Evolutionary conservation across 2,888 invertebrate genomes (phyloP).

Genomic region (Dolichopus griseipennis): DNA sequence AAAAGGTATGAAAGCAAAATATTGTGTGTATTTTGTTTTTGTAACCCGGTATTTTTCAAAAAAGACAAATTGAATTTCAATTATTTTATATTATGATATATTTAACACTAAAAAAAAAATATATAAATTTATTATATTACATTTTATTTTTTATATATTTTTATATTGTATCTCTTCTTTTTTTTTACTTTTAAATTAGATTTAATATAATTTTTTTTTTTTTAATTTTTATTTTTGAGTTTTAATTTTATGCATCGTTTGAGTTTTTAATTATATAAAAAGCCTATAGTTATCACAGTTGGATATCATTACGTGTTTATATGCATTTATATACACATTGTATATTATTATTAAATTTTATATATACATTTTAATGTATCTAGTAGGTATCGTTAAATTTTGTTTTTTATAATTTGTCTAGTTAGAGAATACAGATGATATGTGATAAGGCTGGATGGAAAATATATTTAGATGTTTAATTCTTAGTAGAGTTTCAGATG

Average conservation of each 20-base stretch:
- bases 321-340: background rate
- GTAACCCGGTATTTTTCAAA: background rate
- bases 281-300: conserved; percentile 6
- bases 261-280: background rate
- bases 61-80: conserved; percentile 1
- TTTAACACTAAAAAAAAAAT: background rate
- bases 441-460: too few relatives aligned
- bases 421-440: too few relatives aligned
- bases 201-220: background rate
- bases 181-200: background rate
- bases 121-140: background rate
- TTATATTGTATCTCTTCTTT: background rate
- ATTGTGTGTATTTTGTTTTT: too few relatives aligned
- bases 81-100: background rate
- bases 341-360: too few relatives aligned
- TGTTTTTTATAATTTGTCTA: too few relatives aligned
- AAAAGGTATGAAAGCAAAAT: too few relatives aligned
- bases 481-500: too few relatives aligned
- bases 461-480: too few relatives aligned
- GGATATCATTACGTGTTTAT: background rate
- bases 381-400: too few relatives aligned
- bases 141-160: background rate
- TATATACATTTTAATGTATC: too few relatives aligned
- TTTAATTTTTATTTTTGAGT: background rate
- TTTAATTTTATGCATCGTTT: conserved; percentile 6